These are phyloP conservation scores for Arrhamphus sclerolepis DNA, from an alignment of 2,797 vertebrate species.

Conservation along the genomic window DNA sequence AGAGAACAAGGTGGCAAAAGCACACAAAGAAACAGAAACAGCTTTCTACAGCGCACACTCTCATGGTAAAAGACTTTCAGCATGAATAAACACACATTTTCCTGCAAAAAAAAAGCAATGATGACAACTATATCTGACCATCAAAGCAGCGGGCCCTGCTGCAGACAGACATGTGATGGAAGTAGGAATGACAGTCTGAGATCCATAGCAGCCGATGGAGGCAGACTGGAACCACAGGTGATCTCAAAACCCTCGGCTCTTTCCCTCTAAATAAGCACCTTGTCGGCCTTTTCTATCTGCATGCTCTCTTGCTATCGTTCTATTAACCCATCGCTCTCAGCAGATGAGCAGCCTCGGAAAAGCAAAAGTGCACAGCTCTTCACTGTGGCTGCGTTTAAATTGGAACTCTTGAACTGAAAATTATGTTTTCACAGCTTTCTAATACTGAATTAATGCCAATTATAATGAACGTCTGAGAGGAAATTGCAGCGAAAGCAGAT, in stretches of 20 bases:
- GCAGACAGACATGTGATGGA: conserved; percentile 22
- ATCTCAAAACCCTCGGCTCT: too few relatives aligned
- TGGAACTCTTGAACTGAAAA: conserved; percentile 68
- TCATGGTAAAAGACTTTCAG: conserved; percentile 50
- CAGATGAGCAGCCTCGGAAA: conserved; percentile 49
- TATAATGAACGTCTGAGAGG: conserved; percentile 48
- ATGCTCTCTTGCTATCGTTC: conserved; percentile 34
- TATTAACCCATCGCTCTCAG: conserved; percentile 55
- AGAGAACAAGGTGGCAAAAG: conserved; percentile 29
- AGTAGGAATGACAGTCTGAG: conserved; percentile 31
- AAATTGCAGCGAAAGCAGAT: conserved; percentile 41
- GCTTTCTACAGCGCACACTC: conserved; percentile 8
- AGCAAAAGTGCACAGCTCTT: conserved; percentile 55
- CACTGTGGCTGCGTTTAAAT: conserved; percentile 58
- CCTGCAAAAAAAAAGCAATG: conserved; percentile 51
- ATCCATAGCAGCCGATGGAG: conserved; percentile 36
- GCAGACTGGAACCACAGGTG: conserved; percentile 44
- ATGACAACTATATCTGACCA: conserved; percentile 58
- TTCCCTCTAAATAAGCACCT: conserved; percentile 37
- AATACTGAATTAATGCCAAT: conserved; percentile 66
- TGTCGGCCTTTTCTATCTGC: conserved; percentile 24
- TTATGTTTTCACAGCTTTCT: conserved; percentile 70
- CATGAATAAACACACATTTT: conserved; percentile 52
- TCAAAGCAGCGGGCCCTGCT: conserved; percentile 38
- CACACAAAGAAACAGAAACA: conserved; percentile 15